A percentile compares a stretch with the other conserved stretches of the same genome.
These are phyloP conservation scores for Oostethus manadensis DNA, from an alignment of 2,113 vertebrate genomes.

Conservation along the genomic window DNA sequence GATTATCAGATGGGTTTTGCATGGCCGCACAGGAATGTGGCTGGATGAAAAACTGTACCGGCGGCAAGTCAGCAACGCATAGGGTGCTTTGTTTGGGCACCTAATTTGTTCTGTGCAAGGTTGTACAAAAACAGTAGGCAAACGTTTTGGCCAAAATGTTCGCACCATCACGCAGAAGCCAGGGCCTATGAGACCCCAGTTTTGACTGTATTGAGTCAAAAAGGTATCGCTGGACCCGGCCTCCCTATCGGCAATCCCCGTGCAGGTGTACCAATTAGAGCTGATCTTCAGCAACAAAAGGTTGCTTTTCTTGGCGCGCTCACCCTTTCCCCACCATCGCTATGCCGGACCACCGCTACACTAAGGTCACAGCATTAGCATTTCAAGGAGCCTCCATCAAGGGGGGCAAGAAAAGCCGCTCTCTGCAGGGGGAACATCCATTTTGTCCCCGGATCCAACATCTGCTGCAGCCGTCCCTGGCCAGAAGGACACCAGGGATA, in stretches of 20 bases:
- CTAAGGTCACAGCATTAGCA: slow-evolving; percentile 86
- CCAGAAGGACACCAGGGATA: slow-evolving; percentile 88
- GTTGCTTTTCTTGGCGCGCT: slow-evolving; percentile 61
- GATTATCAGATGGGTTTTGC: too few species aligned
- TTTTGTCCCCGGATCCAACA: slow-evolving; percentile 90
- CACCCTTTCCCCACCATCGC: slow-evolving; percentile 83
- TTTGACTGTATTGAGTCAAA: too few species aligned
- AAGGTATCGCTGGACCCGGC: slow-evolving; percentile 43
- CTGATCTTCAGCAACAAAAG: slow-evolving; percentile 77
- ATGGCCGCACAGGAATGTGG: too few species aligned
- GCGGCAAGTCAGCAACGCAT: too few species aligned
- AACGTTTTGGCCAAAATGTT: too few species aligned
- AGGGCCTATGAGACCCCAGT: too few species aligned
- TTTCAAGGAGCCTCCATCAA: slow-evolving; percentile 91
- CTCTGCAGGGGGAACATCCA: slow-evolving; percentile 81
- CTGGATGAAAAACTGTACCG: too few species aligned
- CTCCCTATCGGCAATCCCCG: slow-evolving; percentile 45
- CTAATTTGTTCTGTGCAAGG: too few species aligned
- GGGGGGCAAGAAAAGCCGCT: slow-evolving; percentile 85
- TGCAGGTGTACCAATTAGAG: slow-evolving; percentile 66
- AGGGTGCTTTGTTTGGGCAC: too few species aligned
- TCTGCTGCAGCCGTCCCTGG: slow-evolving; percentile 89
- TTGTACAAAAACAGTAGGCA: too few species aligned
- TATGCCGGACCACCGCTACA: slow-evolving; percentile 82
- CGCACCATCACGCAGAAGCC: too few species aligned